Evolutionary conservation across 92 coral and sea anemone species (phyloP), one percentile per base, ranked within the genome.

Genomic region (Porites rus): DNA sequence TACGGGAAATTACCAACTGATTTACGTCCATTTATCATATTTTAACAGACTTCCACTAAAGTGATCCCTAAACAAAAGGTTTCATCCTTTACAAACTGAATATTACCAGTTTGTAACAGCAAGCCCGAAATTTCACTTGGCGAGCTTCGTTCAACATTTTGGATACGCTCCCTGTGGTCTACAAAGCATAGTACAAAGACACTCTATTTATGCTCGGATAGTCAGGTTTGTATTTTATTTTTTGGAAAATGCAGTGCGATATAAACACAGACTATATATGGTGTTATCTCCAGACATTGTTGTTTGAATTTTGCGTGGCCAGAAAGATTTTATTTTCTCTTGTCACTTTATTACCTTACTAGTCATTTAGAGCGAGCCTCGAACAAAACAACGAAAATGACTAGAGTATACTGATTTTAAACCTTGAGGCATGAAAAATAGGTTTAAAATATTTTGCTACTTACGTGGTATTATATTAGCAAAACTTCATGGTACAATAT

Each of bases 1-100:
- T 78, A 64, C 83, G 83, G 72, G 72, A 61, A 78, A 50, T 51
- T 43, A 17, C 50, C 28, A 65, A 64, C 46, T 8, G 50, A 78
- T 64, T 78, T 62, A 1, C 43, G 64, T 78, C 31, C 46, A 38
- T 38, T 16, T n/a, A 11, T n/a, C 50, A 46, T 78, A 21, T 66
- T 16, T 64, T 51, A 43, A 43, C 61, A 16, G 71, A 53, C 52
- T 22, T 56, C 61, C 46, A 38, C 31, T 8, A 17, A 78, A 19
- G 59, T n/a, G 18, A 78, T 46, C 69, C 1, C 18, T 72, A 20
- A 11, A n/a, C 3, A 7, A 24, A 58, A 76, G 43, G 66, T 17
- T 25, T 51, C 46, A 9, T 10, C n/a, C 14, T 18, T 50, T 76
- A 67, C 28, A 51, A 76, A 76, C 67, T 56, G 8, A 31, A 25